Base-by-base conservation (phyloP, 2,888 invertebrate genomes). In the Meloe dianella region DNA sequence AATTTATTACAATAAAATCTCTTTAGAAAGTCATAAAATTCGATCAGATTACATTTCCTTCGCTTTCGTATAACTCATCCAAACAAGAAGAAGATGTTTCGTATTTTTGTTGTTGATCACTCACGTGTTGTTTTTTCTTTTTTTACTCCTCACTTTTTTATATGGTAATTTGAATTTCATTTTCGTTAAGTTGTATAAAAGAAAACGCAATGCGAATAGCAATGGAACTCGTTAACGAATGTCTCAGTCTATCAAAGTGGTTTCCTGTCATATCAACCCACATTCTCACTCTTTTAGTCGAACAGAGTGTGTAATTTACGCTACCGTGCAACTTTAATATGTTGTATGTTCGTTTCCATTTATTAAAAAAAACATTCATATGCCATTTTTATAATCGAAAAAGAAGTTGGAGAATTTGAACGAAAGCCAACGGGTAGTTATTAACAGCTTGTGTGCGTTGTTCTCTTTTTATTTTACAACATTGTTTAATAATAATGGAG, bases 231-330 rank as follows among this genome's bases (percentile, higher is more conserved):
- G 61, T 67, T 67, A 67, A 61, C 67, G 64, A 67, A 27, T 67
- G 64, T 67, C 67, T 67, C 56, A 64, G 64, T 65, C 65, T 64
- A 68, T 68, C 67, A 64, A 65, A 68, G 65, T 61, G 56, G 68
- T 68, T 68, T 68, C 68, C 68, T 68, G 65, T 51, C 65, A 65
- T 63, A 68, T 68, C 67, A 68, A 57, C 68, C 65, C 65, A 68
- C 68, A 68, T 68, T 68, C 68, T 68, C 68, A 17, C 17, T 41
- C 5, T 38, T 68, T 65, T 20, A 47, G 10, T 47, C 2, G 47
- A 63, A 47, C 68, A 65, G 59, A 20, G 17, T 61, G 65, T 70
- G 65, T 65, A 70, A 70, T 70, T 70, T 70, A 65, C 70, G 70
- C 70, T 70, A 67, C 70, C 67, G 70, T 69, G 51, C 63, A 54